A percentile compares a stretch with the other conserved stretches of the same genome.
phyloP scores from a whole-genome alignment of 1,140 invertebrate genomes.

The Eciton burchellii region DNA sequence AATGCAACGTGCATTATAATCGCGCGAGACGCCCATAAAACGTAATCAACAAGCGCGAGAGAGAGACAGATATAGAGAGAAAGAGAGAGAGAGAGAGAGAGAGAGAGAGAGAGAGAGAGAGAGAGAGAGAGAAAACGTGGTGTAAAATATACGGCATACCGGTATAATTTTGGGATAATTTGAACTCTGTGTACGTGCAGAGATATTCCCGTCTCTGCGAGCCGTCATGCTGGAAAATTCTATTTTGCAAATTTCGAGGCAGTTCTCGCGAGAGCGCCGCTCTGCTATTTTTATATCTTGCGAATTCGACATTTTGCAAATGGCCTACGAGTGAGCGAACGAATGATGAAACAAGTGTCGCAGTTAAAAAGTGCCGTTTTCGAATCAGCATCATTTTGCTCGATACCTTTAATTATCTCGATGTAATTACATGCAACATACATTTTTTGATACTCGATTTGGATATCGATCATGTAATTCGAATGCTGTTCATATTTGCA shows the following conservation, averaged over 20 bases:
- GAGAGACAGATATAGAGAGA: too few relatives aligned
- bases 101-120: too few relatives aligned
- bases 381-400: constrained; percentile 1
- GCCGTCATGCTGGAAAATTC: constrained; percentile 47
- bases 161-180: constrained; percentile 61
- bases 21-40: constrained; percentile 36
- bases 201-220: constrained; percentile 54
- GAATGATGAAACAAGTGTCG: background rate
- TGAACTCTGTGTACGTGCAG: constrained; percentile 47
- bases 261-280: constrained; percentile 25
- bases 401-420: background rate
- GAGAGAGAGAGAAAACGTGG: constrained; percentile 6
- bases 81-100: too few relatives aligned
- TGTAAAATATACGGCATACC: constrained; percentile 23
- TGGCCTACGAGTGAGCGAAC: background rate
- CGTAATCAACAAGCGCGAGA: constrained; percentile 52
- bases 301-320: constrained; percentile 54
- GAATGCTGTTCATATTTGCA: background rate
- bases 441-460: too few relatives aligned
- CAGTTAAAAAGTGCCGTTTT: constrained; percentile 16
- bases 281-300: constrained; percentile 38
- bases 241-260: constrained; percentile 46
- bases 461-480: too few relatives aligned
- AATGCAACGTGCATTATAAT: constrained; percentile 58
- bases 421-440: too few relatives aligned